Evolutionary conservation across 1,140 invertebrate genomes (phyloP).

Genomic region (Drosophila rhopaloa): DNA sequence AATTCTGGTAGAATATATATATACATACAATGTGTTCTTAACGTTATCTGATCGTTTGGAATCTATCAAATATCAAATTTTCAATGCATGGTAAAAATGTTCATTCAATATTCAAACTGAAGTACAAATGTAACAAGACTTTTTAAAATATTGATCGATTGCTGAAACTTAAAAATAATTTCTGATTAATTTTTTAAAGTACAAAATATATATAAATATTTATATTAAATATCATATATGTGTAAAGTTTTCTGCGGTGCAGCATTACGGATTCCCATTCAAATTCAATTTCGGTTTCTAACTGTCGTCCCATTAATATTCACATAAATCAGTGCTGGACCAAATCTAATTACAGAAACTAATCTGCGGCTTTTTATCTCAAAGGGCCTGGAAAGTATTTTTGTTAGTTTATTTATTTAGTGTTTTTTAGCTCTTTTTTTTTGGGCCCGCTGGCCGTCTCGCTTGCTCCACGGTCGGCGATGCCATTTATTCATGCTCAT

Average conservation of each 20-base stretch:
- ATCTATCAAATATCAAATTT: too few relatives aligned
- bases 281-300: slow-evolving; percentile 62
- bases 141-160: too few relatives aligned
- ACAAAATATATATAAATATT: too few relatives aligned
- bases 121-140: too few relatives aligned
- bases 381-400: slow-evolving; percentile 6
- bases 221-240: neutral
- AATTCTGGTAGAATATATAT: too few relatives aligned
- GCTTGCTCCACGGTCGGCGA: slow-evolving; percentile 22
- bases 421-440: slow-evolving; percentile 9
- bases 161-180: too few relatives aligned
- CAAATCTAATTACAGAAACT: slow-evolving; percentile 75
- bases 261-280: slow-evolving; percentile 40
- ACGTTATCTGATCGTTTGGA: too few relatives aligned
- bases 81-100: too few relatives aligned
- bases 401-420: slow-evolving; percentile 42
- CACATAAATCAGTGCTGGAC: slow-evolving; percentile 67
- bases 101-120: too few relatives aligned
- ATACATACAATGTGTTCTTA: too few relatives aligned
- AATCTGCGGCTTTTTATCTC: slow-evolving; percentile 67
- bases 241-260: slow-evolving; percentile 1
- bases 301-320: slow-evolving; percentile 69
- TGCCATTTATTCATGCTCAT: slow-evolving; percentile 83
- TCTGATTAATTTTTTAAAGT: too few relatives aligned
- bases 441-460: slow-evolving; percentile 37